Evolutionary conservation across 2,797 vertebrate species (phyloP).

Genomic region (Amniataba percoides): DNA sequence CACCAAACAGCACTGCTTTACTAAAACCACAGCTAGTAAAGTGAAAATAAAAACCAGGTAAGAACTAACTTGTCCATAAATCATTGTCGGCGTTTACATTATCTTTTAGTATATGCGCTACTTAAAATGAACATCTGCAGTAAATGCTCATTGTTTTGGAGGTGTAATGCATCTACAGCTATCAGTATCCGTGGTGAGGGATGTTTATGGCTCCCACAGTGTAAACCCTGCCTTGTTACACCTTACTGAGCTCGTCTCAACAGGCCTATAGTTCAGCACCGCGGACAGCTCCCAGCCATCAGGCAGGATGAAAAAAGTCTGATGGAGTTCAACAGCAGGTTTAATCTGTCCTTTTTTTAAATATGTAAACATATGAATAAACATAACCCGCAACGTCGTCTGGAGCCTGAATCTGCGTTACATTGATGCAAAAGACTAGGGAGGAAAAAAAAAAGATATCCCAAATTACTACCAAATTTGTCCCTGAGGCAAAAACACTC

Average conservation of each 20-base stretch:
- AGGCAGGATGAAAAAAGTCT: not conserved
- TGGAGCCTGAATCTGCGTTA: not conserved
- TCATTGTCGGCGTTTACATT: too few relatives aligned
- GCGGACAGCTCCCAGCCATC: slow-evolving; percentile 26
- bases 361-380: not conserved
- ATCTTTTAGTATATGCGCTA: not conserved
- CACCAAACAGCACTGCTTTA: not conserved
- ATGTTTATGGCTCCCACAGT: not conserved
- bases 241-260: not conserved
- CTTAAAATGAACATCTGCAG: not conserved
- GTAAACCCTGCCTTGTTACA: not conserved
- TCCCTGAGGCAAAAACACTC: not conserved
- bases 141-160: not conserved
- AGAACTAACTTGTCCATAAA: not conserved
- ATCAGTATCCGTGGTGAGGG: not conserved
- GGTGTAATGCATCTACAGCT: slow-evolving; percentile 1
- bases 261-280: slow-evolving; percentile 51
- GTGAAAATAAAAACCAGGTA: not conserved
- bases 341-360: not conserved
- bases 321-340: too few relatives aligned
- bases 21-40: not conserved
- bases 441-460: not conserved
- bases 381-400: not conserved
- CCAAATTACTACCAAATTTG: not conserved
- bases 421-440: not conserved